phyloP scores from a whole-genome alignment of 2,888 invertebrate species.

The Apotomis capreana region DNA sequence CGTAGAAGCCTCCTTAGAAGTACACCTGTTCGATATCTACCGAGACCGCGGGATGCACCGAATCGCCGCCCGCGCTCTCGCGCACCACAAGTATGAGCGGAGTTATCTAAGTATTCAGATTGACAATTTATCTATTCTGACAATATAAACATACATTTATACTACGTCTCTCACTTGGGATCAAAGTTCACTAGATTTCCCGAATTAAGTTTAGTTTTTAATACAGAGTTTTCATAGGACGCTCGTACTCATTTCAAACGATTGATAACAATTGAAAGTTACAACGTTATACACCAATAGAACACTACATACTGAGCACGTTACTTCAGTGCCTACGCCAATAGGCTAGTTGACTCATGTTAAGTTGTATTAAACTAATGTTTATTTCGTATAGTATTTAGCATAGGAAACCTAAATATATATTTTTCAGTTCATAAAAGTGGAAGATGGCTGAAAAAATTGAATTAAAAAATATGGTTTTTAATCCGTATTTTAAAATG shows the following conservation, averaged over 20 bases:
- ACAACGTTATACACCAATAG: slow-evolving; percentile 26
- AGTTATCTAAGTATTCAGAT: slow-evolving; percentile 7
- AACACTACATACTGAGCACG: slow-evolving; percentile 29
- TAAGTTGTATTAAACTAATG: no score
- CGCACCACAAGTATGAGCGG: background rate
- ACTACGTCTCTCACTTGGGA: slow-evolving; percentile 34
- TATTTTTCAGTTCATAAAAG: no score
- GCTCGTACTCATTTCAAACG: slow-evolving; percentile 7
- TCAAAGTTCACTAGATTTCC: slow-evolving; percentile 25
- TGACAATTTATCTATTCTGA: slow-evolving; percentile 16
- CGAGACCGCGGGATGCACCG: background rate
- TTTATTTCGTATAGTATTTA: no score
- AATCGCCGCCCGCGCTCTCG: background rate
- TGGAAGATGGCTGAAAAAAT: no score
- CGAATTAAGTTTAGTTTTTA: slow-evolving; percentile 24
- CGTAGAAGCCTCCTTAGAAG: slow-evolving; percentile 44
- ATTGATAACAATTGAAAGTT: slow-evolving; percentile 22
- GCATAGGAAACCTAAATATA: no score
- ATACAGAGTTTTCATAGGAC: slow-evolving; percentile 14
- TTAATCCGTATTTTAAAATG: no score
- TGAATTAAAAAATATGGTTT: no score
- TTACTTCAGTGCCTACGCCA: slow-evolving; percentile 6
- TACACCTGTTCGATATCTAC: slow-evolving; percentile 31
- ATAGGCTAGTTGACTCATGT: no score
- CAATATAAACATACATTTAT: slow-evolving; percentile 27